Percentiles rank a stretch among this genome's conserved stretches.
Evolutionary conservation across 2,113 vertebrate species (phyloP).

Genomic region (Recurvirostra avosetta): DNA sequence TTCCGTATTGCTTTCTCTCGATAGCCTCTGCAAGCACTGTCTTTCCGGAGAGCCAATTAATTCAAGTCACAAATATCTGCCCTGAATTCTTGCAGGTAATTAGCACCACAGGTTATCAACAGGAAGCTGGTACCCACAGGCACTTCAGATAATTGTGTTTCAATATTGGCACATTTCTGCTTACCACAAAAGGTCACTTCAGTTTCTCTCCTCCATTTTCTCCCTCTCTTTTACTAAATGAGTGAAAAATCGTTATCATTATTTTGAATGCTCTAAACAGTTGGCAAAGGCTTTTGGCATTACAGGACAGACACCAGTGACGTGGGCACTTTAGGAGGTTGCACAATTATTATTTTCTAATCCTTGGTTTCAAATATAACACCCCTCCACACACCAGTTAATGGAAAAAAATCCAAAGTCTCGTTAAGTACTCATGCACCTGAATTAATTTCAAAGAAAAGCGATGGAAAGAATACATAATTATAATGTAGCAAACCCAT

Average conservation of each 20-base stretch:
- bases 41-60: constrained; percentile 57
- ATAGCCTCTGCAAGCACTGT: neutral
- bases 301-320: neutral
- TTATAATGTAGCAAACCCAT: neutral
- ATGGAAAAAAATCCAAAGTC: neutral
- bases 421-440: neutral
- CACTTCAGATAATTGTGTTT: constrained; percentile 75
- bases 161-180: constrained; percentile 62
- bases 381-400: neutral
- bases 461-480: neutral
- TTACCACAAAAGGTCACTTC: constrained; percentile 70
- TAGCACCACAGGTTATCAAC: constrained; percentile 71
- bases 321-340: neutral
- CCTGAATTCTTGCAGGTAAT: constrained; percentile 74
- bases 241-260: constrained; percentile 10
- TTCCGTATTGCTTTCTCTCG: neutral
- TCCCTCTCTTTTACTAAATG: constrained; percentile 14
- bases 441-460: constrained; percentile 17
- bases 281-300: neutral
- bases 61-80: constrained; percentile 69
- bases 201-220: neutral
- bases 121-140: constrained; percentile 64
- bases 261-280: neutral
- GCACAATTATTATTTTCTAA: neutral
- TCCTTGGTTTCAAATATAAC: neutral